Evolutionary conservation across 1,140 invertebrate genomes (phyloP), one percentile per base, ranked within the genome.

Genomic region (Caerostris extrusa): DNA sequence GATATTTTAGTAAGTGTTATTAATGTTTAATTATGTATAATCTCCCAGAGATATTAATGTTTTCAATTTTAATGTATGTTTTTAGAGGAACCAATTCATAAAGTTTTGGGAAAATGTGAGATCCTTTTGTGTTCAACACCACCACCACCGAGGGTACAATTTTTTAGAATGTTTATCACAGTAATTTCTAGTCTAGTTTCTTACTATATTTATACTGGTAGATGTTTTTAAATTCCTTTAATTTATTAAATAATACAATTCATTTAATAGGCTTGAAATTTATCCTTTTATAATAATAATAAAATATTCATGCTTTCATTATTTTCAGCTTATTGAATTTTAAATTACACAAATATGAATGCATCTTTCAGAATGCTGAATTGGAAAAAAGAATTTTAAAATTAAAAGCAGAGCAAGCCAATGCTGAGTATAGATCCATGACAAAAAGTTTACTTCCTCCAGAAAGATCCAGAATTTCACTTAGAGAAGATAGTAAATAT

Each of bases 401-500:
- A 69, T 60, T 94, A 53, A 94, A 86, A 94, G 88, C 87, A 60
- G 87, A 94, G 60, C 93, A 94, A 85, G 87, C 58, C 3, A 90
- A 94, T 71, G 81, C n/a, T 53, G 93, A 85, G 69, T 94, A 94
- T 55, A 69, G 56, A 53, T 56, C 58, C 12, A 94, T 94, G 93
- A 86, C 81, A 14, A 67, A 89, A 69, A 55, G n/a, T 57, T 8
- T 94, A 6, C 53, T 8, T 14, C 64, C 64, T n/a, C 81, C 3
- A 50, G 53, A 81, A 55, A 50, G 50, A 58, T 50, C 56, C 6
- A 64, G 5, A 50, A 34, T 7, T 2, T 60, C 67, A 53, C 81
- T 90, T 12, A 34, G 88, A 14, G 55, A 81, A 7, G 89, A 90
- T 69, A 90, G 85, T 87, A 61, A 19, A 57, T 87, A 87, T 60